These are phyloP conservation scores for Drosophila mayri DNA, from an alignment of 1,140 invertebrate species.

Conservation along the genomic window DNA sequence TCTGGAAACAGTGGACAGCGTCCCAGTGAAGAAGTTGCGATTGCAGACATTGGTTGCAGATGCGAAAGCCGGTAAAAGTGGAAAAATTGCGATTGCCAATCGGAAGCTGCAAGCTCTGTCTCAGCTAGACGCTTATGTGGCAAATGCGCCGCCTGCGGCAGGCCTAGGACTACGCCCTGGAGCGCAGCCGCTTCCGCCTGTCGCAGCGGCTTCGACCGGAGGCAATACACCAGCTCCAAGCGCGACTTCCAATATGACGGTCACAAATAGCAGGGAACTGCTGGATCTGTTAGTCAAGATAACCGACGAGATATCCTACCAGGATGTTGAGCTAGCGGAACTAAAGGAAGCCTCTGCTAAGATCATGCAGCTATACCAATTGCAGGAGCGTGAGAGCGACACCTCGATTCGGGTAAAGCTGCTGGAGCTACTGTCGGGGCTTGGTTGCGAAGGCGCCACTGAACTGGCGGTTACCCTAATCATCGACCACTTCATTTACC, in stretches of 20 bases:
- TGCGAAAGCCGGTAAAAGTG: conserved; percentile 20
- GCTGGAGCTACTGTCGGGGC: conserved; percentile 67
- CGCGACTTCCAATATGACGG: not conserved
- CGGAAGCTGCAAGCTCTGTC: conserved; percentile 52
- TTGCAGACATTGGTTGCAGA: conserved; percentile 57
- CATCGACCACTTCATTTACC: conserved; percentile 89
- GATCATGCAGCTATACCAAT: conserved; percentile 71
- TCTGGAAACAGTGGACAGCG: conserved; percentile 58
- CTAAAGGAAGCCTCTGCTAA: conserved; percentile 65
- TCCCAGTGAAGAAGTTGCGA: conserved; percentile 70
- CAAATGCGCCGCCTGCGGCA: not conserved
- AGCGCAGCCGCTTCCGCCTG: not conserved
- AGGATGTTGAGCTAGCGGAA: conserved; percentile 64
- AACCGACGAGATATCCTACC: conserved; percentile 71
- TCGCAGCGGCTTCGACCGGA: not conserved
- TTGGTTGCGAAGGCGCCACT: conserved; percentile 63
- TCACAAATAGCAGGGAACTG: conserved; percentile 54
- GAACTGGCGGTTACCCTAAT: conserved; percentile 63
- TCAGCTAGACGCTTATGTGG: conserved; percentile 61
- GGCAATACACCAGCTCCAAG: not conserved
- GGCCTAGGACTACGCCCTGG: not conserved
- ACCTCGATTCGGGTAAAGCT: conserved; percentile 75
- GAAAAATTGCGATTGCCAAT: conserved; percentile 25
- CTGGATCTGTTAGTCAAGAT: conserved; percentile 78
- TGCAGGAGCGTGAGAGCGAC: conserved; percentile 75